These are phyloP conservation scores for Zoroaster sp. DNA, from an alignment of 53 echinoderm and acorn worm genomes.

Conservation along the genomic window DNA sequence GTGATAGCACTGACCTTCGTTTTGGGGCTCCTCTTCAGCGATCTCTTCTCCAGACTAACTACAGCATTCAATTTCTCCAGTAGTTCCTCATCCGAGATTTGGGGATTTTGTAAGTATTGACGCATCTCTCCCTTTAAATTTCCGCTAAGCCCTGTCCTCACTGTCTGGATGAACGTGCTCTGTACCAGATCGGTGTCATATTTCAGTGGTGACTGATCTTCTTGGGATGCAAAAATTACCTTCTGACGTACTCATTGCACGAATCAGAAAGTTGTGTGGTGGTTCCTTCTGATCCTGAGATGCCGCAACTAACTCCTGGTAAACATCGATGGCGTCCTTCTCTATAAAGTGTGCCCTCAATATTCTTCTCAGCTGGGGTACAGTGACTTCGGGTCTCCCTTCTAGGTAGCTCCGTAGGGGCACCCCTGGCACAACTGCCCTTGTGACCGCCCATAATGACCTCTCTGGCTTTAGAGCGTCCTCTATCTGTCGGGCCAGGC, in stretches of 20 bases:
- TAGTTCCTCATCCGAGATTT: conserved; percentile 6
- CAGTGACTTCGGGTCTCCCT: too few species aligned
- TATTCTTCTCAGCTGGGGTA: not conserved
- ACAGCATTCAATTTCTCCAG: not conserved
- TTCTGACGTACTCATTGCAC: conserved; percentile 12
- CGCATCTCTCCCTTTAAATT: conserved; percentile 7
- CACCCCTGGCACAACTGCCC: conserved; percentile 5
- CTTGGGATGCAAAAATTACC: not conserved
- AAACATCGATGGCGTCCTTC: conserved; percentile 20
- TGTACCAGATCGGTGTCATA: conserved; percentile 6
- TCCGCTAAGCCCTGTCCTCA: not conserved
- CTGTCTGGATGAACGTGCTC: not conserved
- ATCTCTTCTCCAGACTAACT: not conserved
- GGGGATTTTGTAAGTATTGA: not conserved
- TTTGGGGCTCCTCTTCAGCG: not conserved
- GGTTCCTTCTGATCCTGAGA: conserved; percentile 10
- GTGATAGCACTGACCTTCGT: not conserved
- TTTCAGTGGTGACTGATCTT: not conserved
- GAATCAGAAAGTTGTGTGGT: not conserved
- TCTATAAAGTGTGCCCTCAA: conserved; percentile 27
- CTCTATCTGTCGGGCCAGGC: not conserved
- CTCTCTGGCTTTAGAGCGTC: not conserved
- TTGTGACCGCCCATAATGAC: not conserved
- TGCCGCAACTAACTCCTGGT: conserved; percentile 7
- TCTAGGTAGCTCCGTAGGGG: conserved; percentile 6